A percentile compares a stretch with the other conserved stretches of the same genome.
phyloP scores from a whole-genome alignment of 2,888 invertebrate species.

The Perithous albicinctus region DNA sequence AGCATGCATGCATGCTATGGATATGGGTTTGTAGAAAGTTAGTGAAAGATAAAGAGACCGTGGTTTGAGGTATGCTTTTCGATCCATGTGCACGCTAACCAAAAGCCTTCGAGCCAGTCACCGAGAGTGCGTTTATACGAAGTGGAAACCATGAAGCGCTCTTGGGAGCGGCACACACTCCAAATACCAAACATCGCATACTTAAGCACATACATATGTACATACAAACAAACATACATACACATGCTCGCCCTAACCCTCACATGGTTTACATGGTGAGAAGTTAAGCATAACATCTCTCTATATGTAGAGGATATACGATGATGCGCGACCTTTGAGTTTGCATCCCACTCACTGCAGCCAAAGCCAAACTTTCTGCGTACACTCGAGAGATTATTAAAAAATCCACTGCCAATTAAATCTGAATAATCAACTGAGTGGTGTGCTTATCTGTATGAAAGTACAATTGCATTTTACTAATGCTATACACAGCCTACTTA shows the following conservation, averaged over 20 bases:
- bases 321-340: neutral
- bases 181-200: neutral
- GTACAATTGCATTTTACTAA: neutral
- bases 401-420: slow-evolving; percentile 19
- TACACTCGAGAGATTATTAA: too few species aligned
- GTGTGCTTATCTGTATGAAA: neutral
- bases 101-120: neutral
- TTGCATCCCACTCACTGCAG: neutral
- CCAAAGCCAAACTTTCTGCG: neutral
- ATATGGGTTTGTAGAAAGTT: neutral
- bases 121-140: neutral
- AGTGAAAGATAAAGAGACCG: neutral
- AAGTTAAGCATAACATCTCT: slow-evolving; percentile 7
- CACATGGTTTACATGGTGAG: slow-evolving; percentile 8
- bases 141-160: neutral
- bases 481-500: too few species aligned
- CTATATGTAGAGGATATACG: neutral
- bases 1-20: neutral
- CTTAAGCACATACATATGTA: neutral
- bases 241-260: too few species aligned
- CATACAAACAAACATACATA: neutral
- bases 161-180: neutral
- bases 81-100: neutral
- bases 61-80: neutral
- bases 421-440: neutral